phyloP scores from a whole-genome alignment of 1,140 invertebrate genomes.

The Bombus turneri region DNA sequence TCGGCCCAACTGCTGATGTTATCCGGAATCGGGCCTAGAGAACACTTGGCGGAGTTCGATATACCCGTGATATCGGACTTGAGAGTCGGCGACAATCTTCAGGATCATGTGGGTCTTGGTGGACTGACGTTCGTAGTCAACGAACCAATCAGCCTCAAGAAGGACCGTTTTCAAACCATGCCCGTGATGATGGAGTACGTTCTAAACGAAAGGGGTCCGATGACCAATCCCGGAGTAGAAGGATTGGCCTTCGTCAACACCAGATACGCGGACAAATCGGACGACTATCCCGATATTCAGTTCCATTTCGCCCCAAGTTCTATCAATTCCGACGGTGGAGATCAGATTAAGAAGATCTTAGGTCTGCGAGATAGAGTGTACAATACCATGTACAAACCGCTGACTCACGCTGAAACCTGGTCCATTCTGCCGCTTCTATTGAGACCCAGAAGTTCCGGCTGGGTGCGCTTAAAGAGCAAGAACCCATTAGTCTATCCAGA shows the following conservation, averaged over 20 bases:
- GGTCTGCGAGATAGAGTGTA: conserved; percentile 91
- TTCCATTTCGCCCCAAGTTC: conserved; percentile 93
- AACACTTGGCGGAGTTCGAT: conserved; percentile 89
- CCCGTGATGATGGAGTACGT: conserved; percentile 92
- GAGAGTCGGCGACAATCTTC: conserved; percentile 91
- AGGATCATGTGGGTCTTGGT: conserved; percentile 92
- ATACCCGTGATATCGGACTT: conserved; percentile 90
- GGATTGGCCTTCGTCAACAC: conserved; percentile 92
- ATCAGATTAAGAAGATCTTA: conserved; percentile 88
- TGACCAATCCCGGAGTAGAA: conserved; percentile 92
- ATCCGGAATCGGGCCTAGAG: conserved; percentile 92
- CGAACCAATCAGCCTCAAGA: conserved; percentile 90
- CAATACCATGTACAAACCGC: conserved; percentile 92
- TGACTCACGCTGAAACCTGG: conserved; percentile 91
- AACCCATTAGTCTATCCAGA: conserved; percentile 92
- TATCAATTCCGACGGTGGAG: conserved; percentile 90
- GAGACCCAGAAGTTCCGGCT: conserved; percentile 91
- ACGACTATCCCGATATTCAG: conserved; percentile 92
- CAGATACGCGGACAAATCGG: conserved; percentile 88
- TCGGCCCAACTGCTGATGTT: conserved; percentile 94
- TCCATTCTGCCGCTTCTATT: conserved; percentile 91
- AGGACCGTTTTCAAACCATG: conserved; percentile 89
- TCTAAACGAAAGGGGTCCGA: conserved; percentile 89
- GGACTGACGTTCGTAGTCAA: conserved; percentile 92
- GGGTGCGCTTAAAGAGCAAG: conserved; percentile 88